A percentile compares a stretch with the other conserved stretches of the same genome.
These are phyloP conservation scores for Neodontobutis hainanensis DNA, from an alignment of 2,113 vertebrate species.

Conservation along the genomic window DNA sequence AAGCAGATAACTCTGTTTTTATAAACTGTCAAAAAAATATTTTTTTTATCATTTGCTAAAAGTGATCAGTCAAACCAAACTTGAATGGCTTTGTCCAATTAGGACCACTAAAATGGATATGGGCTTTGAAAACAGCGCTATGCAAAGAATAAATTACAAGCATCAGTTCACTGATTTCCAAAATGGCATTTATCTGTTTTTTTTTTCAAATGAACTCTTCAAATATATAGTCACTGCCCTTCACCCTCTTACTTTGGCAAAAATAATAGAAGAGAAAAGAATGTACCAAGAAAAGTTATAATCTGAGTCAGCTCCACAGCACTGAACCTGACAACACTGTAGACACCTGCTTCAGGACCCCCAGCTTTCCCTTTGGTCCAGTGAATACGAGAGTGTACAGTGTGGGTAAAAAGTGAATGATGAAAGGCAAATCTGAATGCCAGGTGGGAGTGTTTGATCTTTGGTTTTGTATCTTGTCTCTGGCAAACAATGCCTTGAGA, in stretches of 20 bases:
- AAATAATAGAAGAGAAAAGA: slow-evolving; percentile 32
- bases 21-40: too few relatives aligned
- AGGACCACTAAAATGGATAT: too few relatives aligned
- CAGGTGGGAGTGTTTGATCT: slow-evolving; percentile 40
- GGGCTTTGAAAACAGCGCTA: too few relatives aligned
- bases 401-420: slow-evolving; percentile 39
- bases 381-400: slow-evolving; percentile 42
- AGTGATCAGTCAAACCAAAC: too few relatives aligned
- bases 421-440: slow-evolving; percentile 62
- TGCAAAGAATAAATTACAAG: too few relatives aligned
- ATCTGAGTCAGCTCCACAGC: slow-evolving; percentile 47
- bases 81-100: too few relatives aligned
- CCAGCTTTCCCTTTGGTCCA: slow-evolving; percentile 7
- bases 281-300: slow-evolving; percentile 45
- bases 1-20: background rate
- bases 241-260: slow-evolving; percentile 11
- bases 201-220: background rate
- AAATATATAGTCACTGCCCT: slow-evolving; percentile 7
- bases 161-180: too few relatives aligned
- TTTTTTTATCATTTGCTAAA: too few relatives aligned
- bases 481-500: slow-evolving; percentile 28
- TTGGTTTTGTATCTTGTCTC: slow-evolving; percentile 28
- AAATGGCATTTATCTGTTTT: background rate
- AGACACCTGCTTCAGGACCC: slow-evolving; percentile 46
- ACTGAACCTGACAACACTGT: slow-evolving; percentile 31